Conservation (phyloP, 2,888 invertebrate species). For the Plagiodera versicolora region DNA sequence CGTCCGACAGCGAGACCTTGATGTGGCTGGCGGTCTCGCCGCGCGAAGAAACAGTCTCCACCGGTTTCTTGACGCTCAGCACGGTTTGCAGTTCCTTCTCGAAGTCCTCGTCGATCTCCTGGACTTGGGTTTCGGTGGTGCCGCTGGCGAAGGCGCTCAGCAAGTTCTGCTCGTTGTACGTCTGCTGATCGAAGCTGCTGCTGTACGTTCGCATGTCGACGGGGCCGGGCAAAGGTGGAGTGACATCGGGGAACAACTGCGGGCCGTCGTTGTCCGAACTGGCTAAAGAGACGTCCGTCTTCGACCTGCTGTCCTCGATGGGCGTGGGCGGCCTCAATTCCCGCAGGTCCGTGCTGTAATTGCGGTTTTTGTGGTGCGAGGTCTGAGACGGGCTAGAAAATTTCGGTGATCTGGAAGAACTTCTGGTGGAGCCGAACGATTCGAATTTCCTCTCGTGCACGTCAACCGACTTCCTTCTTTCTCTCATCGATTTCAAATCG, state of each 20-base stretch:
- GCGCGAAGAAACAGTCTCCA: constrained; percentile 55
- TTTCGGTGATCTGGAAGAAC: constrained; percentile 63
- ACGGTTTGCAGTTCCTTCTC: constrained; percentile 75
- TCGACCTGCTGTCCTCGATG: constrained; percentile 48
- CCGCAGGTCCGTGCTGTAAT: constrained; percentile 54
- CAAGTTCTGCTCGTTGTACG: constrained; percentile 65
- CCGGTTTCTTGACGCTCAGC: constrained; percentile 61
- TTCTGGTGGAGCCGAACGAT: constrained; percentile 56
- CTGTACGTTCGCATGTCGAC: constrained; percentile 90
- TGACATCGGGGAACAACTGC: constrained; percentile 61
- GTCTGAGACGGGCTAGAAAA: constrained; percentile 58
- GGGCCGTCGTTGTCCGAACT: constrained; percentile 44
- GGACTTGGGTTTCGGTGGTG: constrained; percentile 67
- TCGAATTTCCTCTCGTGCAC: constrained; percentile 64
- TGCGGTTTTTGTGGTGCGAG: constrained; percentile 36
- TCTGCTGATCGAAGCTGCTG: constrained; percentile 63
- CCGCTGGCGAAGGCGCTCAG: constrained; percentile 69
- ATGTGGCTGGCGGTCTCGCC: constrained; percentile 58
- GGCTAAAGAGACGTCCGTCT: constrained; percentile 36
- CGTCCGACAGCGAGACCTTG: constrained; percentile 77
- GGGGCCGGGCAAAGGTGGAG: constrained; percentile 79
- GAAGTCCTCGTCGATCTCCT: constrained; percentile 76
- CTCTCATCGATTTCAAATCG: constrained; percentile 76
- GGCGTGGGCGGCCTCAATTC: constrained; percentile 59
- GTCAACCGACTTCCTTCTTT: constrained; percentile 75